Percentiles rank a stretch among this genome's conserved stretches.
Conservation (phyloP, 2,888 invertebrate genomes). For the Quadroppia sp. region DNA sequence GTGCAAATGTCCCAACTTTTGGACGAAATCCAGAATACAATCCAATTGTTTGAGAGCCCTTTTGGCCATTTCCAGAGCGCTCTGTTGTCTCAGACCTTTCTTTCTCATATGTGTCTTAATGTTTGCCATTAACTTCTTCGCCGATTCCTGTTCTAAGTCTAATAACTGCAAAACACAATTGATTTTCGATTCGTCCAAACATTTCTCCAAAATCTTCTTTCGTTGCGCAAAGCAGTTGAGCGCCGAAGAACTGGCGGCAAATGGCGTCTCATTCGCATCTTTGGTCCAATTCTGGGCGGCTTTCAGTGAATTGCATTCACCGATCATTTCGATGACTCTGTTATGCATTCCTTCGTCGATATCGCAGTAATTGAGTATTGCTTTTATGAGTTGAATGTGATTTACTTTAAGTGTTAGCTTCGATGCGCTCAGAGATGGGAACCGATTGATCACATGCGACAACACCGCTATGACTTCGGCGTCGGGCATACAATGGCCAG, state of each 20-base stretch:
- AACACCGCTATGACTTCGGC: constrained; percentile 77
- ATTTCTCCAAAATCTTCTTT: constrained; percentile 33
- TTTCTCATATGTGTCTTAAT: constrained; percentile 33
- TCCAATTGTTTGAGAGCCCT: constrained; percentile 72
- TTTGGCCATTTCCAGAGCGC: constrained; percentile 58
- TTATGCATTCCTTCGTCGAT: constrained; percentile 61
- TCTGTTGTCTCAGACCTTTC: constrained; percentile 45
- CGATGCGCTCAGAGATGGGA: constrained; percentile 55
- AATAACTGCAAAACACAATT: constrained; percentile 26
- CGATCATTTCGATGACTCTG: constrained; percentile 41
- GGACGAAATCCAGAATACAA: constrained; percentile 65
- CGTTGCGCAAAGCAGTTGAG: constrained; percentile 25
- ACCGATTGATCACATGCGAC: constrained; percentile 67
- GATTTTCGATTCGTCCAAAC: constrained; percentile 29
- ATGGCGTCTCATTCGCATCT: constrained; percentile 34
- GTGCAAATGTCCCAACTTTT: constrained; percentile 66
- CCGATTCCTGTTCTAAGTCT: constrained; percentile 34
- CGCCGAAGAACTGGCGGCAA: neutral
- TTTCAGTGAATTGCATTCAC: constrained; percentile 34
- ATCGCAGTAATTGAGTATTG: constrained; percentile 72
- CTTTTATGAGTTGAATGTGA: constrained; percentile 70
- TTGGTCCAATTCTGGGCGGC: constrained; percentile 3
- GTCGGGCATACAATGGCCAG: constrained; percentile 61
- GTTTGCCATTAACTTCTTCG: constrained; percentile 26
- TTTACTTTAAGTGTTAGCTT: constrained; percentile 66